A percentile compares a stretch with the other conserved stretches of the same genome.
phyloP scores from a whole-genome alignment of 2,797 vertebrate species.

The Poecilia wingei region DNA sequence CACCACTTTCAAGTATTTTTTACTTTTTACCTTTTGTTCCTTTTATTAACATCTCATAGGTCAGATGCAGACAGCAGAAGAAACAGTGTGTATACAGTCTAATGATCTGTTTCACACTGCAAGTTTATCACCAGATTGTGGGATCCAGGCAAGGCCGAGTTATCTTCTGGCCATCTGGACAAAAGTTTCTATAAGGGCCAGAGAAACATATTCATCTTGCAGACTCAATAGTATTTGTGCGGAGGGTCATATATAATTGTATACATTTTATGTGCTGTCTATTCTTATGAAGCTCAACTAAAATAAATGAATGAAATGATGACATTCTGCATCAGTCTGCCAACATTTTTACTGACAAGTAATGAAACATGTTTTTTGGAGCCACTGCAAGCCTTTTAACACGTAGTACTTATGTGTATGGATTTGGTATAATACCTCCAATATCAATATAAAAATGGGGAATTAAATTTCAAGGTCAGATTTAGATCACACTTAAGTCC shows the following conservation, averaged over 20 bases:
- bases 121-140: conserved; percentile 24
- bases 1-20: conserved; percentile 12
- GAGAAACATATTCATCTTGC: conserved; percentile 4
- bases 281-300: background rate
- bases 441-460: background rate
- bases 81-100: conserved; percentile 25
- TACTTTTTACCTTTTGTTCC: background rate
- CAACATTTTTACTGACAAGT: background rate
- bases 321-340: background rate
- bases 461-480: background rate
- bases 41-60: background rate
- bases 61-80: conserved; percentile 10
- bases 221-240: conserved; percentile 11
- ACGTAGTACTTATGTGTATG: background rate
- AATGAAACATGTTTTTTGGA: background rate
- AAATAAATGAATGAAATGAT: background rate
- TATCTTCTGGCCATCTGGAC: conserved; percentile 47
- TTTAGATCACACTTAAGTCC: background rate
- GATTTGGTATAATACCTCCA: background rate
- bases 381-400: background rate
- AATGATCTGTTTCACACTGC: conserved; percentile 39
- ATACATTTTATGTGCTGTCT: background rate
- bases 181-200: conserved; percentile 16
- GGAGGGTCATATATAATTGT: background rate
- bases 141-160: conserved; percentile 9